Conservation (phyloP, 1,140 invertebrate genomes). For the Drosophila mauritiana region DNA sequence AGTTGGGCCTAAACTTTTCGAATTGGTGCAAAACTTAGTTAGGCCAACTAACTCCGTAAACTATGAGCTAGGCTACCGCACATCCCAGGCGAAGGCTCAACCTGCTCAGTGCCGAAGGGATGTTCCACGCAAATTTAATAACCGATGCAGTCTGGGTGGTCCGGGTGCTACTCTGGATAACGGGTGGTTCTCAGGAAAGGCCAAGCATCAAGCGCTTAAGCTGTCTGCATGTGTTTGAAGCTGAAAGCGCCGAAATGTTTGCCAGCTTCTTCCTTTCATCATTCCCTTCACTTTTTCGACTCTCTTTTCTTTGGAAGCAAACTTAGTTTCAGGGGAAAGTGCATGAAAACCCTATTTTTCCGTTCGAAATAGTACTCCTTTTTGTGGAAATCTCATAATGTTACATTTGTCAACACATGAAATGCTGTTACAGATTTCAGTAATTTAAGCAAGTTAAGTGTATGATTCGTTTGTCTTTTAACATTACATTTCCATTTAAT, state of each 20-base stretch:
- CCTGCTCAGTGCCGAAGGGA: conserved; percentile 4
- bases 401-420: conserved; percentile 42
- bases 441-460: conserved; percentile 60
- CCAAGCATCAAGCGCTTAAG: conserved; percentile 52
- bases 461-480: conserved; percentile 43
- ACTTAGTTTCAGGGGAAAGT: conserved; percentile 54
- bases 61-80: conserved; percentile 38
- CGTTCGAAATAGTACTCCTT: background rate
- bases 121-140: conserved; percentile 47
- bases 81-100: conserved; percentile 19
- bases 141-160: conserved; percentile 33
- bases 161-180: background rate
- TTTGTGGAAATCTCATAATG: conserved; percentile 2
- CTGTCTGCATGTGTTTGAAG: conserved; percentile 66
- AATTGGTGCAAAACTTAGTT: conserved; percentile 59
- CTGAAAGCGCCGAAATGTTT: conserved; percentile 61
- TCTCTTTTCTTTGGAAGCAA: conserved; percentile 19
- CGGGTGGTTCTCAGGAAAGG: conserved; percentile 6
- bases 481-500: conserved; percentile 1
- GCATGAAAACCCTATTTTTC: background rate
- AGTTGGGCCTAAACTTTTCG: conserved; percentile 40
- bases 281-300: conserved; percentile 6
- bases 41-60: conserved; percentile 60
- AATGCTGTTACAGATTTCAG: conserved; percentile 36
- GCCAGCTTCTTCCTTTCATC: conserved; percentile 27